Conservation (phyloP, 2,113 vertebrate genomes). For the Erythrolamprus reginae region DNA sequence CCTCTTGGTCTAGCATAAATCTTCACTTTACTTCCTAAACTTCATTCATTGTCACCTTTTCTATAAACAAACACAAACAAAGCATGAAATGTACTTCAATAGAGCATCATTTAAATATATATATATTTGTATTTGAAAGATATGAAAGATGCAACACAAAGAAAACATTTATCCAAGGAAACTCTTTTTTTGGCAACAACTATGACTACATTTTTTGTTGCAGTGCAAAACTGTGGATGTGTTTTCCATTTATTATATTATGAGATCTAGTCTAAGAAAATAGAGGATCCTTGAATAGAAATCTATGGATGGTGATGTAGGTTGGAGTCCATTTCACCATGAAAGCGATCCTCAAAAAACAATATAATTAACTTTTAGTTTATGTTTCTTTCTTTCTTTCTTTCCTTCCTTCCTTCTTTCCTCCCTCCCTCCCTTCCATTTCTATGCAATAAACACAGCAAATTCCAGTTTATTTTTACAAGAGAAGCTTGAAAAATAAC, state of each 20-base stretch:
- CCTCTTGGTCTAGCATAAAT: not conserved
- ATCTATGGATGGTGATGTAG: not conserved
- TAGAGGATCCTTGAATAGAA: not conserved
- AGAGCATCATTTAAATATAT: not conserved
- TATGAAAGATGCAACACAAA: not conserved
- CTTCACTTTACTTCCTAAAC: not conserved
- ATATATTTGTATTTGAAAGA: not conserved
- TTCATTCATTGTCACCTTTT: not conserved
- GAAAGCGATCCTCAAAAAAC: not conserved
- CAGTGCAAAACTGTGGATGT: not conserved
- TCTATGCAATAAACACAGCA: not conserved
- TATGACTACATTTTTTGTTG: not conserved
- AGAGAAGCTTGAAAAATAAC: not conserved
- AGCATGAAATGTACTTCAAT: not conserved
- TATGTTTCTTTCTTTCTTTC: not conserved
- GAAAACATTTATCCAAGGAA: not conserved
- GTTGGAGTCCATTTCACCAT: not conserved
- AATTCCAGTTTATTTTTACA: not conserved
- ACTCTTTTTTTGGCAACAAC: not conserved
- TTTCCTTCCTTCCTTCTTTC: not conserved
- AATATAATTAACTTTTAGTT: not conserved
- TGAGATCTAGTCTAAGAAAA: not conserved
- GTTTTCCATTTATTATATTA: not conserved
- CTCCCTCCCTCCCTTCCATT: not conserved
- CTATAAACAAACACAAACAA: not conserved